Evolutionary conservation across 1,140 invertebrate species (phyloP), one percentile per base, ranked within the genome.

Genomic region (Bombus sibiricus): DNA sequence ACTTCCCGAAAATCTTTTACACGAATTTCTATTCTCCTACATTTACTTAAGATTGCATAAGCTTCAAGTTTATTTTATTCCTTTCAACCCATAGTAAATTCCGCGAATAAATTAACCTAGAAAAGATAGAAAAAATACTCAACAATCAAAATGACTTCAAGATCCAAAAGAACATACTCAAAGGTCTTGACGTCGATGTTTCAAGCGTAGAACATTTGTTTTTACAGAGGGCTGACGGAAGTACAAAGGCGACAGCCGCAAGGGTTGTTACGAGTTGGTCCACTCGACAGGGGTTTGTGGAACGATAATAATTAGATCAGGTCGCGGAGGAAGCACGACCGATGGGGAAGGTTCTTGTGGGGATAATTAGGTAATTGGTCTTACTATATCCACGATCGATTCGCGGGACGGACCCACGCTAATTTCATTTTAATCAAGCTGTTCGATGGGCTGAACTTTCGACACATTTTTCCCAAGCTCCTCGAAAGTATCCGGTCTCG

Each of bases 281-380:
- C 62, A 32, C 57, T 34, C 73, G 68, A 79, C 82, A 57, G 83
- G 91, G 88, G 89, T 91, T 91, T 90, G 91, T 82, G 86, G 91
- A 92, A 91, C 91, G 92, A 93, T 94, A 94, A 93, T 94, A 94
- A 93, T 94, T 93, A 93, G 91, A 94, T 94, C 92, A 90, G 68
- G 85, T 88, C 28, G 68, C 75, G 32, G 87, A 91, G 89, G 84
- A 92, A 91, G 90, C 81, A 83, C 69, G 89, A 89, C 89, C 83
- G 89, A 85, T 81, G 76, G 84, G 82, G 87, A 83, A 76, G 71
- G 47, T 18, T 28, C 22, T 22, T 71, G 75, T 47, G 76, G 81
- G 85, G 86, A 88, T 93, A 93, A 94, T 94, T 93, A 93, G 91
- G 91, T 94, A 93, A 94, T 94, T 90, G 91, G 91, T 86, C 88